Evolutionary conservation across 2,113 vertebrate species (phyloP).

Genomic region (Crotalus horridus): DNA sequence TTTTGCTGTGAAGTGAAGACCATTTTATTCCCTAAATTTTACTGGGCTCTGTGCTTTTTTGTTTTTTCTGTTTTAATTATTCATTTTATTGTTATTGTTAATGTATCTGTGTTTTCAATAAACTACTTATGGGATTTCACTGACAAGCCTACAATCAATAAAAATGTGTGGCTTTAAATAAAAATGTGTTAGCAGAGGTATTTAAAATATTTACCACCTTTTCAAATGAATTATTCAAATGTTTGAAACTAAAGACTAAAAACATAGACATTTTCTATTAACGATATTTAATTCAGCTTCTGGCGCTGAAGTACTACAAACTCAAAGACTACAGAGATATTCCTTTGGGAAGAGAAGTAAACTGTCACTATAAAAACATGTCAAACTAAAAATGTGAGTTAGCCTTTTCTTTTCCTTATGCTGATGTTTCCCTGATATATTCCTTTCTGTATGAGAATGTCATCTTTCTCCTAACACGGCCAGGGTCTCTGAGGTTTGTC

Average conservation of each 20-base stretch:
- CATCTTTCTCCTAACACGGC: not conserved
- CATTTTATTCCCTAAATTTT: not conserved
- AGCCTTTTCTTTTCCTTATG: not conserved
- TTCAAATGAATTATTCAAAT: not conserved
- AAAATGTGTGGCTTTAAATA: not conserved
- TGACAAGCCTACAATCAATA: not conserved
- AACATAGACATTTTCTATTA: not conserved
- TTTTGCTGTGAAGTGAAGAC: not conserved
- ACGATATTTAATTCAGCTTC: not conserved
- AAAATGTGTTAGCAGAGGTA: not conserved
- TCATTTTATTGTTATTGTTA: not conserved
- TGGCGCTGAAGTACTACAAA: not conserved
- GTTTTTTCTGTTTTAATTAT: not conserved
- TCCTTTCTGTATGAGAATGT: constrained; percentile 3
- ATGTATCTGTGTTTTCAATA: not conserved
- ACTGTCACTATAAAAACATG: not conserved
- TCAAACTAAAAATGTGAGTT: not conserved
- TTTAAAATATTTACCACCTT: not conserved
- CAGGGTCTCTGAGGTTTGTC: not conserved
- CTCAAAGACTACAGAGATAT: not conserved
- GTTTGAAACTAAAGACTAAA: not conserved
- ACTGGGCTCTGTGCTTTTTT: not conserved
- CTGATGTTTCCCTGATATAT: constrained; percentile 15
- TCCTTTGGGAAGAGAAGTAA: not conserved
- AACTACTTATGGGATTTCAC: not conserved